Percentiles rank a stretch among this genome's conserved stretches.
Conservation (phyloP, 2,888 invertebrate genomes). For the Cheilosia grossa region DNA sequence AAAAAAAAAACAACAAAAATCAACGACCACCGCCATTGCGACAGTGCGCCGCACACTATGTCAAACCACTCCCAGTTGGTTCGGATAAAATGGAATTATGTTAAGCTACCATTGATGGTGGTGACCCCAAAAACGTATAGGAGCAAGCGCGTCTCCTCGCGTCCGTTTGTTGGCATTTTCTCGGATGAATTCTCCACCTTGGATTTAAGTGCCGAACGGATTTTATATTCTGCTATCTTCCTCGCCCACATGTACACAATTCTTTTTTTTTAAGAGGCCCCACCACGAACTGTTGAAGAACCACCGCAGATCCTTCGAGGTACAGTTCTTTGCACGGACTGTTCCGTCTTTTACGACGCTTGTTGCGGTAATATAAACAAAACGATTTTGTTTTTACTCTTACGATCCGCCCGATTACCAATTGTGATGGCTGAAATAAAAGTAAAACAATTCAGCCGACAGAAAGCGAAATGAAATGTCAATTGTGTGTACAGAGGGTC, state of each 20-base stretch:
- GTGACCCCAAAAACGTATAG: slow-evolving; percentile 72
- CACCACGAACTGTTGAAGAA: slow-evolving; percentile 25
- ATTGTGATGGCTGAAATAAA: slow-evolving; percentile 51
- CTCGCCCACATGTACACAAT: slow-evolving; percentile 9
- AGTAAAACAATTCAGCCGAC: background rate
- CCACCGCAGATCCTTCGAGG: slow-evolving; percentile 33
- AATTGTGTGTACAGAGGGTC: slow-evolving; percentile 72
- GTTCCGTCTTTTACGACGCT: slow-evolving; percentile 28
- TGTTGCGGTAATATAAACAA: slow-evolving; percentile 51
- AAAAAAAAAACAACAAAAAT: background rate
- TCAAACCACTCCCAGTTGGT: slow-evolving; percentile 70
- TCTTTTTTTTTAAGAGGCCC: slow-evolving; percentile 18
- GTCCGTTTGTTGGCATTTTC: slow-evolving; percentile 18
- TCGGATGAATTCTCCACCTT: slow-evolving; percentile 59
- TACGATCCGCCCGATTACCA: slow-evolving; percentile 22
- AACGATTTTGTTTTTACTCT: slow-evolving; percentile 15
- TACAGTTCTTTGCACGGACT: slow-evolving; percentile 15
- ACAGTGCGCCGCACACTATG: slow-evolving; percentile 22
- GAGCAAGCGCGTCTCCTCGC: slow-evolving; percentile 30
- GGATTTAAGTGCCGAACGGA: slow-evolving; percentile 50
- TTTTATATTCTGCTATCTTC: slow-evolving; percentile 32
- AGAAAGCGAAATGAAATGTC: slow-evolving; percentile 58
- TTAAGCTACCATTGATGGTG: slow-evolving; percentile 72
- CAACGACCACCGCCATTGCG: slow-evolving; percentile 51
- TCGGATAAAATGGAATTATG: slow-evolving; percentile 72